Evolutionary conservation across 23 tunicate genomes (phyloP), one percentile per base, ranked within the genome.

Genomic region (Styela plicata): DNA sequence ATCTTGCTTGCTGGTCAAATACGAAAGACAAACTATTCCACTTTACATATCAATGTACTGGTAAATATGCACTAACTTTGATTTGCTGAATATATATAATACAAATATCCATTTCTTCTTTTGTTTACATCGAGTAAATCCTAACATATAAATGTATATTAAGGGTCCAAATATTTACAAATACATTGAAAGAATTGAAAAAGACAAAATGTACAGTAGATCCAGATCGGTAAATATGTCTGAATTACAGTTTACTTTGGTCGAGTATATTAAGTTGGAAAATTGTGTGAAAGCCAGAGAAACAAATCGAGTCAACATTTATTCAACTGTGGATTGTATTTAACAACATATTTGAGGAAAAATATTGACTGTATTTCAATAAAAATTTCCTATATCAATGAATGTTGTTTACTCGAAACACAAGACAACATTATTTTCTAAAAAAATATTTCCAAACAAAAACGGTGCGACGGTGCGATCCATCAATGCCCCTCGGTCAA

Each of bases 321-420:
- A 63, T 73, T 31, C 68, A 80, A 74, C 33, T 31, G 70, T 34
- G 74, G 69, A 80, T 27, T 29, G 77, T 71, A 76, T 82, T 85
- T 85, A 85, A 90, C 89, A 82, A 85, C 89, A 76, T 85, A 69
- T 79, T 85, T 85, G 84, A 66, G 79, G 66, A 67, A 81, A 85
- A 82, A 90, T 90, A 82, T 85, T 90, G 96, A 90, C 96, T 75
- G 70, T 64, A 57, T 25, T 26, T 69, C 70, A 81, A 71, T 31
- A n/a, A 61, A 74, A 76, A n/a, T 76, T 76, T 76, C 2, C 81
- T 1, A 44, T 76, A 76, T 76, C 67, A 76, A 76, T 76, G 66
- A 28, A 36, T 27, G 69, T 68, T 76, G 77, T 71, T 71, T 71
- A 71, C 77, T 71, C 36, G 77, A 34, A 71, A 71, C 34, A 71